A percentile compares a stretch with the other conserved stretches of the same genome.
Evolutionary conservation across 2,797 vertebrate species (phyloP).

Genomic region (Fundulus diaphanus): DNA sequence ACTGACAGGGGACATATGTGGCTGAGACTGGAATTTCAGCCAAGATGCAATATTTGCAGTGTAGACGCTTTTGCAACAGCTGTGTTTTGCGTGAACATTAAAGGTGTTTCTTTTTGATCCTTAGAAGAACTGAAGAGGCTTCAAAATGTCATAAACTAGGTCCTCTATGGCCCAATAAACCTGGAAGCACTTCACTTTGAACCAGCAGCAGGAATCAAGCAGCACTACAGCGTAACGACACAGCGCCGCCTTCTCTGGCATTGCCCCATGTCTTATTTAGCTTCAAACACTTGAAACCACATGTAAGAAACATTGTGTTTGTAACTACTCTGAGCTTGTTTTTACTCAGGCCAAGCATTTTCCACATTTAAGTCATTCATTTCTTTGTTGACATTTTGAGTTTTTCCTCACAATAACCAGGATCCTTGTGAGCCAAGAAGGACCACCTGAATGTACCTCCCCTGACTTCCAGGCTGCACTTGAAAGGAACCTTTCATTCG

Average conservation of each 20-base stretch:
- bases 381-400: conserved; percentile 4
- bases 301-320: conserved; percentile 34
- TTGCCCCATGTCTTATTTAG: neutral
- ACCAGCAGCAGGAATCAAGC: conserved; percentile 30
- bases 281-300: conserved; percentile 45
- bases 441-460: conserved; percentile 52
- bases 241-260: conserved; percentile 1
- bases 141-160: conserved; percentile 42
- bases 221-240: conserved; percentile 13
- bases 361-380: neutral
- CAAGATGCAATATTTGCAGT: conserved; percentile 17
- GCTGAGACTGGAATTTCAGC: conserved; percentile 3
- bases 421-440: conserved; percentile 30
- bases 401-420: conserved; percentile 5
- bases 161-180: conserved; percentile 49
- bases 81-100: neutral
- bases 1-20: conserved; percentile 45
- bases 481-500: conserved; percentile 65
- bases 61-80: neutral
- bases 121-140: conserved; percentile 37
- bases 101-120: conserved; percentile 10
- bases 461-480: conserved; percentile 33
- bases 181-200: conserved; percentile 47
- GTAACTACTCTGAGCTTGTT: conserved; percentile 11
- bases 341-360: conserved; percentile 14